These are phyloP conservation scores for Aspidiotus destructor DNA, from an alignment of 2,888 invertebrate species.

Conservation along the genomic window DNA sequence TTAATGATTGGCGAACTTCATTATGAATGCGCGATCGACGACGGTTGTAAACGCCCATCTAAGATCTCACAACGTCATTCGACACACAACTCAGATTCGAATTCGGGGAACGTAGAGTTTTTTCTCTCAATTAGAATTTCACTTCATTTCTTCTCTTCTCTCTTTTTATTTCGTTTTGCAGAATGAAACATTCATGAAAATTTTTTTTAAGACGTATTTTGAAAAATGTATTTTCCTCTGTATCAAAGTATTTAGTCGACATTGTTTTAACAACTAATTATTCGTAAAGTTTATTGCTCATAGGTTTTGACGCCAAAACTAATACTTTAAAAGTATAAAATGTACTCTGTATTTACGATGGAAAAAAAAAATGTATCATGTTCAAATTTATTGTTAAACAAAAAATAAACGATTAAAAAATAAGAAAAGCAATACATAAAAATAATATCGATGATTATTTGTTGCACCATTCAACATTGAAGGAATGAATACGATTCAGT, in stretches of 20 bases:
- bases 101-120: too few relatives aligned
- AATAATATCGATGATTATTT: neutral
- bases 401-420: constrained; percentile 5
- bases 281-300: constrained; percentile 26
- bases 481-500: too few relatives aligned
- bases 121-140: too few relatives aligned
- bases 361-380: constrained; percentile 13
- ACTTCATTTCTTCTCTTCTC: neutral
- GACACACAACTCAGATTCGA: too few relatives aligned
- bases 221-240: neutral
- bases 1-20: neutral
- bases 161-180: constrained; percentile 5
- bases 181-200: constrained; percentile 1
- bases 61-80: too few relatives aligned
- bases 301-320: constrained; percentile 28
- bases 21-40: too few relatives aligned
- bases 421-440: neutral
- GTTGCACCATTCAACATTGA: too few relatives aligned
- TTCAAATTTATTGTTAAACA: constrained; percentile 25
- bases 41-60: too few relatives aligned
- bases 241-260: too few relatives aligned
- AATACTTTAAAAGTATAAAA: constrained; percentile 23
- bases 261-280: constrained; percentile 6
- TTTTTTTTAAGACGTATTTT: constrained; percentile 8
- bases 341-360: constrained; percentile 20